phyloP scores from a whole-genome alignment of 2,797 vertebrate species.

The Clarias fuscus region DNA sequence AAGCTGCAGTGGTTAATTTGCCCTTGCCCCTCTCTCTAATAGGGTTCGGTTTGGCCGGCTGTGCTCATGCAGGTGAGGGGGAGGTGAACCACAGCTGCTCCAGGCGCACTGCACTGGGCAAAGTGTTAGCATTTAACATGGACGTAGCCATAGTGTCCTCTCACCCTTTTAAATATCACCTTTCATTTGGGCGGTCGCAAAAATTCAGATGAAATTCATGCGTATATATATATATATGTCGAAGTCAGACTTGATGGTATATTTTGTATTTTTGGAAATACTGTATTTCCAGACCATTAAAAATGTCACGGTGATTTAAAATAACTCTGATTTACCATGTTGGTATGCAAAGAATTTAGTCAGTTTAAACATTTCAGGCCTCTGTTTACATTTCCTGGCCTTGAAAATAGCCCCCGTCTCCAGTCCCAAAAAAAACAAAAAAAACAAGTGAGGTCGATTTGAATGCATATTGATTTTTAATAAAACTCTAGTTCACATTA shows the following conservation, averaged over 20 bases:
- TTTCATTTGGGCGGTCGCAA: not conserved
- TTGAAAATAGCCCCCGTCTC: not conserved
- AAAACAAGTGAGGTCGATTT: not conserved
- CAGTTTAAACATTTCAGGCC: not conserved
- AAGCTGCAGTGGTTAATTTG: slow-evolving; percentile 51
- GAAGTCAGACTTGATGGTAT: not conserved
- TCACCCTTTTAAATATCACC: not conserved
- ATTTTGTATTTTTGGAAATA: not conserved
- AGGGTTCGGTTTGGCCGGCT: slow-evolving; percentile 39
- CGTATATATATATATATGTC: not conserved
- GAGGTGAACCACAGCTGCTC: slow-evolving; percentile 32
- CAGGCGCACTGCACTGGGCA: slow-evolving; percentile 8
- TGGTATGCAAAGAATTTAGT: not conserved
- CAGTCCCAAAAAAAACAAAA: not conserved
- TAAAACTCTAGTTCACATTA: not conserved
- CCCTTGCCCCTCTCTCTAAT: slow-evolving; percentile 46
- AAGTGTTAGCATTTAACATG: slow-evolving; percentile 9
- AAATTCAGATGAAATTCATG: not conserved
- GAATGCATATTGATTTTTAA: not conserved
- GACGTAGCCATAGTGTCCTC: not conserved
- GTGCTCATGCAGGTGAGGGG: slow-evolving; percentile 36
- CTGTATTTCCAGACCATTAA: not conserved
- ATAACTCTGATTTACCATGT: not conserved
- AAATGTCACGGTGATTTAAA: not conserved
- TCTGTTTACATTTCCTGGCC: not conserved